A percentile compares a stretch with the other conserved stretches of the same genome.
phyloP scores from a whole-genome alignment of 2,797 vertebrate species.

The Rhinogobio ventralis region DNA sequence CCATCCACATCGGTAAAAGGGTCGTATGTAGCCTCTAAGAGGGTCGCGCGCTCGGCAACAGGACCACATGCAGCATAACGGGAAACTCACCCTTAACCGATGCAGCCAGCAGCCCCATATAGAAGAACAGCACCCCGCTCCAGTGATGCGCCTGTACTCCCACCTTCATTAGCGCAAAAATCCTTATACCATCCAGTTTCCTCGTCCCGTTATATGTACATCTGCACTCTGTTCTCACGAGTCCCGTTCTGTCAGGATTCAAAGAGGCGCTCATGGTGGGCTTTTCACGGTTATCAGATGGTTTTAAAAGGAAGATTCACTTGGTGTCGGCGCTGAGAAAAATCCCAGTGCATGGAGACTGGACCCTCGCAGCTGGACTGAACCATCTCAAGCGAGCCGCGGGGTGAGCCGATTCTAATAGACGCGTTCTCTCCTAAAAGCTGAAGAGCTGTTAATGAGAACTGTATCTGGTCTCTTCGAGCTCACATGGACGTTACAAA shows the following conservation, averaged over 20 bases:
- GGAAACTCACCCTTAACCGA: conserved; percentile 90
- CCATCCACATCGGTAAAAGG: conserved; percentile 21
- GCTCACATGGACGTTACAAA: conserved; percentile 57
- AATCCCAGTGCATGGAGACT: conserved; percentile 94
- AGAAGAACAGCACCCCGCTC: conserved; percentile 87
- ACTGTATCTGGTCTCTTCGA: conserved; percentile 67
- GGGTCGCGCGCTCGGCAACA: conserved; percentile 24
- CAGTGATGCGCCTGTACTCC: conserved; percentile 85
- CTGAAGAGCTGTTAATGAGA: conserved; percentile 55
- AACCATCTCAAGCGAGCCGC: conserved; percentile 92
- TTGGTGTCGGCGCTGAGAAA: conserved; percentile 86
- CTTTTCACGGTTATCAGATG: conserved; percentile 77
- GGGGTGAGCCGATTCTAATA: conserved; percentile 76
- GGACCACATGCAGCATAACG: conserved; percentile 55
- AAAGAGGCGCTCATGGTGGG: conserved; percentile 78
- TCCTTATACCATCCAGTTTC: conserved; percentile 81
- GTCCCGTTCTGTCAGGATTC: conserved; percentile 75
- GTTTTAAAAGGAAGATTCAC: conserved; percentile 80
- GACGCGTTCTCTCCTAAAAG: conserved; percentile 73
- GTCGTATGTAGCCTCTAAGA: not conserved
- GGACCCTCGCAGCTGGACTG: conserved; percentile 97
- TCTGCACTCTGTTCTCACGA: conserved; percentile 83
- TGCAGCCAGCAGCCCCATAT: conserved; percentile 85
- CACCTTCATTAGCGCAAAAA: conserved; percentile 86
- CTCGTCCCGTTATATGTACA: conserved; percentile 73